A percentile compares a stretch with the other conserved stretches of the same genome.
Evolutionary conservation across 2,888 invertebrate genomes (phyloP).

Genomic region (Xylophagus ater): DNA sequence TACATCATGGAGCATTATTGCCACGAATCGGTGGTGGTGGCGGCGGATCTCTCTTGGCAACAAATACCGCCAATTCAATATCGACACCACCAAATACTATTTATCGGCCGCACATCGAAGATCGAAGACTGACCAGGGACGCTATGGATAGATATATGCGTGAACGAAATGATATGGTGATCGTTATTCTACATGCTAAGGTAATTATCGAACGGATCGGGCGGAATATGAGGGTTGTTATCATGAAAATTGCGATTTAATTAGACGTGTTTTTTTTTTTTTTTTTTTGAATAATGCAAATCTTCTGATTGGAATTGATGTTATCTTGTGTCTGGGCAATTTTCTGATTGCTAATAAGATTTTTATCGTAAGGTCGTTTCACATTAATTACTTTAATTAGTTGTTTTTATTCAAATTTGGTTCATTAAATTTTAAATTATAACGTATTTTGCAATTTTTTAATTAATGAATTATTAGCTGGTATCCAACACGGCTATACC

Average conservation of each 20-base stretch:
- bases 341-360: no score
- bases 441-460: no score
- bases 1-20: constrained; percentile 50
- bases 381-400: no score
- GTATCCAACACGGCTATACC: no score
- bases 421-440: no score
- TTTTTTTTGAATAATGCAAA: no score
- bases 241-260: neutral
- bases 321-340: no score
- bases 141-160: constrained; percentile 93
- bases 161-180: constrained; percentile 88
- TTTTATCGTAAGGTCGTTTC: no score
- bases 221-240: neutral
- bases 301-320: no score
- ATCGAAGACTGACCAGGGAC: constrained; percentile 46
- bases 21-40: constrained; percentile 21
- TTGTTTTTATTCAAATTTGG: no score
- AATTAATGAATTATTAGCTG: no score
- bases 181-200: constrained; percentile 97
- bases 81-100: constrained; percentile 21
- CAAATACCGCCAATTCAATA: constrained; percentile 20
- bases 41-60: constrained; percentile 37
- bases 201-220: constrained; percentile 23
- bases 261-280: neutral
- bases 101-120: constrained; percentile 46